phyloP scores from a whole-genome alignment of 1,140 invertebrate genomes.

The Panonychus citri region DNA sequence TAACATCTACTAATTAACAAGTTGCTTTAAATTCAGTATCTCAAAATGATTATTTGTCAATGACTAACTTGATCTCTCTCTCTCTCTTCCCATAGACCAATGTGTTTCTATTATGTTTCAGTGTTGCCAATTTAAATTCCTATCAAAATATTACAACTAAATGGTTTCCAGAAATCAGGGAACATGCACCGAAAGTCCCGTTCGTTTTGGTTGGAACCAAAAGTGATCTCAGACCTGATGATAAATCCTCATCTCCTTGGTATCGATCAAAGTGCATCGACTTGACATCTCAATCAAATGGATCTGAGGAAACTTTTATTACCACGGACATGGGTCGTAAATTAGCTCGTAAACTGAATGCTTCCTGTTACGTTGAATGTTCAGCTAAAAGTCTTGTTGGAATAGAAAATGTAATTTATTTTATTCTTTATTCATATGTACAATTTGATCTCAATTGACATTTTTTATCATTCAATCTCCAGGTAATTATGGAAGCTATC shows the following conservation, averaged over 20 bases:
- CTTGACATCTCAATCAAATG: not conserved
- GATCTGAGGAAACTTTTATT: conserved; percentile 20
- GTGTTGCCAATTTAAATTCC: conserved; percentile 54
- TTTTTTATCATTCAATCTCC: too few species aligned
- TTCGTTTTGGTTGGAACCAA: conserved; percentile 68
- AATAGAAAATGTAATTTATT: conserved; percentile 42
- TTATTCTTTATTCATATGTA: too few species aligned
- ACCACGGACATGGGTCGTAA: conserved; percentile 44
- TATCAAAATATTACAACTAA: conserved; percentile 71
- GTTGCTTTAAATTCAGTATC: too few species aligned
- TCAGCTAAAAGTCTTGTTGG: conserved; percentile 53
- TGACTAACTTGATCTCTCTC: too few species aligned
- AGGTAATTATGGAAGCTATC: too few species aligned
- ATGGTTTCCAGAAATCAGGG: conserved; percentile 65
- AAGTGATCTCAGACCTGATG: conserved; percentile 9
- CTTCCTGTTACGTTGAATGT: conserved; percentile 53
- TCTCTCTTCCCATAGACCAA: conserved; percentile 41
- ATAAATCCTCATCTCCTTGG: too few species aligned
- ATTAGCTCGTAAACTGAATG: conserved; percentile 50
- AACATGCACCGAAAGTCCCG: conserved; percentile 61
- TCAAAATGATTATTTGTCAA: too few species aligned
- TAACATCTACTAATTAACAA: too few species aligned
- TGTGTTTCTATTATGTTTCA: conserved; percentile 73
- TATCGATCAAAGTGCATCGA: too few species aligned
- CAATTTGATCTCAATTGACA: too few species aligned